Evolutionary conservation across 2,113 vertebrate genomes (phyloP).

Genomic region (Procavia capensis): DNA sequence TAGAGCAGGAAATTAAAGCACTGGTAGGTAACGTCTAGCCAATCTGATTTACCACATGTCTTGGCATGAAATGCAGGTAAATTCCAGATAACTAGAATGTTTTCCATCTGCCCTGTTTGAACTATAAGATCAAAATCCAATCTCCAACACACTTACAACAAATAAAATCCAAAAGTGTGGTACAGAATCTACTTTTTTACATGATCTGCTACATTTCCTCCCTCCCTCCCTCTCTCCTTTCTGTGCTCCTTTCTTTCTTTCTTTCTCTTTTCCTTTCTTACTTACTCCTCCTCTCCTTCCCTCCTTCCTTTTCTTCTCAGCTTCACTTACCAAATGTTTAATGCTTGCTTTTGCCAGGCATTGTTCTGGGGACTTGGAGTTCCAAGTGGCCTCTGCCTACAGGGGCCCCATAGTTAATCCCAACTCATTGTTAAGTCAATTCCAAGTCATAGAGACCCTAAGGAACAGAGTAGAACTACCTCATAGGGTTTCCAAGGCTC

Average conservation of each 20-base stretch:
- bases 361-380: background rate
- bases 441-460: too few species aligned
- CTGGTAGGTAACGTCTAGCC: background rate
- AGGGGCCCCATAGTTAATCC: too few species aligned
- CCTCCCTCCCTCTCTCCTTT: background rate
- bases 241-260: background rate
- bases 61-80: conserved; percentile 19
- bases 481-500: too few species aligned
- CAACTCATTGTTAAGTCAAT: too few species aligned
- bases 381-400: background rate
- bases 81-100: background rate
- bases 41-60: background rate
- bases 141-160: background rate
- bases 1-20: conserved; percentile 26
- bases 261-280: too few species aligned
- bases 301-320: too few species aligned
- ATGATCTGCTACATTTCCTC: background rate
- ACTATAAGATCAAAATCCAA: background rate
- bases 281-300: background rate
- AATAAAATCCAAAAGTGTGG: background rate
- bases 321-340: background rate
- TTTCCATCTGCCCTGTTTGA: background rate
- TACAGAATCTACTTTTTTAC: background rate
- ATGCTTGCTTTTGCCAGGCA: background rate
- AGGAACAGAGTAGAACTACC: too few species aligned